Evolutionary conservation across 2,113 vertebrate genomes (phyloP), one percentile per base, ranked within the genome.

Genomic region (Hystrix brachyura): DNA sequence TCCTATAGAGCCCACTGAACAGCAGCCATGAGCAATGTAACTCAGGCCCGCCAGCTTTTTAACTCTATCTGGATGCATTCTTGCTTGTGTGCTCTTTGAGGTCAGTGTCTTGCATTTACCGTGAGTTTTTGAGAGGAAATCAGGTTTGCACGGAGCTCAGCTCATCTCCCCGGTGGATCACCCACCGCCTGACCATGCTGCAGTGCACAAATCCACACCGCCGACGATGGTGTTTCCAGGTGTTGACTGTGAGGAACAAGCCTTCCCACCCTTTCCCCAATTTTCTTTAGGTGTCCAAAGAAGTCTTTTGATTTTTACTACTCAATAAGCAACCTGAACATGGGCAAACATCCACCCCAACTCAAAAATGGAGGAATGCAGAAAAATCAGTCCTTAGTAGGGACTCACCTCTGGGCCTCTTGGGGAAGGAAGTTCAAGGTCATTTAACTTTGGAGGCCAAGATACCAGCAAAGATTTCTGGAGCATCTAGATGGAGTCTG

Each of bases 121-220:
- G 38, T 29, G 38, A 53, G 25, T 46, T 76, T 90, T 62, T 11
- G 0, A 55, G 65, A 78, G 7, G 32, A 53, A 82, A 18, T 78
- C 12, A 7, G 8, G 4, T 38, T 60, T 46, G 17, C 48, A 10
- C 5, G 5, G 48, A 7, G 38, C 38, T 53, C 14, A 38, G 46
- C 9, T 15, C 60, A 2, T 57, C 0, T 1, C 18, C 9, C 53
- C 55, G 55, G 10, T 27, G 2, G 7, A 10, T 65, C 15, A 6
- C 15, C 78, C 19, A 3, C 0, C 8, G 19, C 0, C 2, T 43
- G 69, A 57, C n/a, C 46, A 43, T 27, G 14, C 7, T 6, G 21
- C 2, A 11, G 4, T 0, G 13, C 3, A 0, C 34, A 1, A 1
- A 0, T n/a, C 11, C 13, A 0, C 23, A 6, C 60, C 55, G 1